These are phyloP conservation scores for Holotrichia oblita DNA, from an alignment of 1,140 invertebrate genomes.

Conservation along the genomic window DNA sequence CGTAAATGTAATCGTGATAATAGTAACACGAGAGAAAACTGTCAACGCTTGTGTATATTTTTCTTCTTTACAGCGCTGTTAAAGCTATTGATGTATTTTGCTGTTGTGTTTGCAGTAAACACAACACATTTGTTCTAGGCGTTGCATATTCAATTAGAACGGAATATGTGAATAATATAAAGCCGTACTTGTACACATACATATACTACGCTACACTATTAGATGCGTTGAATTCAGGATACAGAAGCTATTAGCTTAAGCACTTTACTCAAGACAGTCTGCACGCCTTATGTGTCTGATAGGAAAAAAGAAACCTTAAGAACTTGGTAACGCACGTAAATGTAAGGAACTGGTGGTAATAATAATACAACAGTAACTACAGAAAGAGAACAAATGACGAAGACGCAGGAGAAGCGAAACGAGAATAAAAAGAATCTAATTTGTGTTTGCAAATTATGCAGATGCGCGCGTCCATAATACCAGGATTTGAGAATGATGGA, in stretches of 20 bases:
- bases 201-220: neutral
- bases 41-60: no score
- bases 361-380: neutral
- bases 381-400: neutral
- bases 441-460: conserved; percentile 41
- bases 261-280: neutral
- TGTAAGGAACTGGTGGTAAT: neutral
- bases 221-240: neutral
- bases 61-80: no score
- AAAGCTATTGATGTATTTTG: no score
- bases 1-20: no score
- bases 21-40: no score
- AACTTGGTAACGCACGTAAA: neutral
- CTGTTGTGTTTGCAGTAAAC: no score
- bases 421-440: conserved; percentile 18
- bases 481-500: conserved; percentile 41
- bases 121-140: neutral
- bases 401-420: neutral
- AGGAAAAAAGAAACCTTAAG: no score
- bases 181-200: neutral
- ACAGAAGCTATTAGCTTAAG: neutral
- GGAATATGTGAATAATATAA: neutral
- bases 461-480: conserved; percentile 40
- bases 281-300: neutral
- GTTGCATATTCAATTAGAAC: neutral